A percentile compares a stretch with the other conserved stretches of the same genome.
Evolutionary conservation across 2,888 invertebrate genomes (phyloP).

Genomic region (Dryomyza anilis): DNA sequence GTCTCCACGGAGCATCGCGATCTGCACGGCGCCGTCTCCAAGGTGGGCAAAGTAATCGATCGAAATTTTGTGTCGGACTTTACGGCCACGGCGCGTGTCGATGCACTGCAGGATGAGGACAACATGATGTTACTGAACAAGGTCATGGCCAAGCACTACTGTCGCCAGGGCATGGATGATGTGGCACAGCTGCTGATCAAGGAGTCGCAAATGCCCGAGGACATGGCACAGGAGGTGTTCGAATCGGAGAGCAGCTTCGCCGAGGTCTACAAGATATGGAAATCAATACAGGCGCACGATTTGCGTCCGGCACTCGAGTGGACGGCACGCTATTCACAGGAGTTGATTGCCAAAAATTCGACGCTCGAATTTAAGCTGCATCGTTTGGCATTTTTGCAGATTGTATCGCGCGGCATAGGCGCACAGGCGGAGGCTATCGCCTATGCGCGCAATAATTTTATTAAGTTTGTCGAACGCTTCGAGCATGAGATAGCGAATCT

Average conservation of each 20-base stretch:
- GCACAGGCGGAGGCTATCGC: conserved; percentile 83
- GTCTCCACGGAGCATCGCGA: conserved; percentile 85
- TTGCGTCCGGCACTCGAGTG: conserved; percentile 86
- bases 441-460: conserved; percentile 85
- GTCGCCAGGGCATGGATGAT: conserved; percentile 91
- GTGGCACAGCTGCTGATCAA: conserved; percentile 80
- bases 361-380: conserved; percentile 82
- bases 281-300: conserved; percentile 80
- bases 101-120: conserved; percentile 71
- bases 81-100: conserved; percentile 81
- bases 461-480: conserved; percentile 77
- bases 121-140: conserved; percentile 77
- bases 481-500: conserved; percentile 83
- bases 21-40: conserved; percentile 78
- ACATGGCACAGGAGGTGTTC: conserved; percentile 55
- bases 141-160: conserved; percentile 94
- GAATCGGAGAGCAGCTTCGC: conserved; percentile 72
- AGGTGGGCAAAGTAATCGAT: conserved; percentile 96
- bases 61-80: conserved; percentile 93
- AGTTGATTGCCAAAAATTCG: conserved; percentile 72
- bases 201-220: conserved; percentile 54
- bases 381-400: conserved; percentile 77
- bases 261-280: conserved; percentile 86
- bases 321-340: conserved; percentile 77
- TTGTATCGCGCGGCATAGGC: conserved; percentile 57